Conservation (phyloP, 2,888 invertebrate species). For the Cryptocephalus moraei region DNA sequence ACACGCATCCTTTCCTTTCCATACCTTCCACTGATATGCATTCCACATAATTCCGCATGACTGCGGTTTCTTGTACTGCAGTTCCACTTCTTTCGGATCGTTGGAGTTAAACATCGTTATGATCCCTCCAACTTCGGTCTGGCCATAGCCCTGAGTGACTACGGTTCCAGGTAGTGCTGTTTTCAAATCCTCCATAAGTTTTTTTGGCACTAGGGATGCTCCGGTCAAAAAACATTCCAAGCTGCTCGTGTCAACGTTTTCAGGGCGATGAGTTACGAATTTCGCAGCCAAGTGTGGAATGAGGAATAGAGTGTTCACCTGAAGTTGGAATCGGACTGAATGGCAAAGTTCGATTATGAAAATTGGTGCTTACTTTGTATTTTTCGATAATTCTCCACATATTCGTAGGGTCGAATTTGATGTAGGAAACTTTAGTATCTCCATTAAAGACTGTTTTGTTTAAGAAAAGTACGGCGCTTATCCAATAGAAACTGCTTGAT, state of each 20-base stretch:
- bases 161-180: neutral
- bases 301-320: neutral
- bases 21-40: no score
- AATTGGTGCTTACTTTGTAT: no score
- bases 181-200: neutral
- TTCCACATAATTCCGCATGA: neutral
- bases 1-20: no score
- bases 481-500: constrained; percentile 5
- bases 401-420: no score
- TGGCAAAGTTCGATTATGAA: no score
- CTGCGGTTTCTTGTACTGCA: neutral
- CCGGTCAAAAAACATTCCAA: neutral
- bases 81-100: neutral
- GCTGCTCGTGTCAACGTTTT: neutral
- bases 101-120: neutral
- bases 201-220: neutral
- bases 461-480: constrained; percentile 1
- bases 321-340: neutral
- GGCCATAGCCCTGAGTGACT: neutral
- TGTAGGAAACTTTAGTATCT: no score
- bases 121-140: neutral
- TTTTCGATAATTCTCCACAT: no score
- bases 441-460: neutral
- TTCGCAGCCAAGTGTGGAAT: neutral
- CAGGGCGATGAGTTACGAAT: neutral